Conservation (phyloP, 35 echinoderm and acorn worm genomes). For the Acanthaster planci region DNA sequence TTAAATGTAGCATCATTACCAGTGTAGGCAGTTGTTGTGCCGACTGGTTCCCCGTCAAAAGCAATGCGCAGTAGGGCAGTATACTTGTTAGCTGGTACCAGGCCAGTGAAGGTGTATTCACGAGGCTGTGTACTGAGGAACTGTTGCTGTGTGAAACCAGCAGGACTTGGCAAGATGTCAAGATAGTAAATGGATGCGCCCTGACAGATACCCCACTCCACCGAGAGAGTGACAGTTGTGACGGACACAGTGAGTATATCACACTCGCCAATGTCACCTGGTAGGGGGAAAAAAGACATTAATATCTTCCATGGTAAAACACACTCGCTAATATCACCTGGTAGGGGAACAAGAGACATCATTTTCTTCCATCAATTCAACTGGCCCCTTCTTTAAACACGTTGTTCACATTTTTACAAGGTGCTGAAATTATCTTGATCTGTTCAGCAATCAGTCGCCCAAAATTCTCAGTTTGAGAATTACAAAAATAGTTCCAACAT, state of each 20-base stretch:
- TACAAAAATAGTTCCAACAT: no score
- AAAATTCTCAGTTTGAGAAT: no score
- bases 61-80: conserved; percentile 17
- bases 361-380: no score
- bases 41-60: background rate
- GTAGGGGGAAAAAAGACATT: background rate
- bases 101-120: background rate
- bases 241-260: conserved; percentile 22
- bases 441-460: no score
- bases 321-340: conserved; percentile 32
- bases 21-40: conserved; percentile 39
- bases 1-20: conserved; percentile 7
- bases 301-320: background rate
- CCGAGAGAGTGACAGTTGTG: background rate
- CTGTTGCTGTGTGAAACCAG: background rate
- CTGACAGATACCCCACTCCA: conserved; percentile 54
- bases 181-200: conserved; percentile 18
- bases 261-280: conserved; percentile 33
- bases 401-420: no score
- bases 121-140: background rate
- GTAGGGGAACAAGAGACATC: background rate
- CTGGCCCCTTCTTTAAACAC: no score
- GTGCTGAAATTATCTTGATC: no score
- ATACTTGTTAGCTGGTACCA: conserved; percentile 30
- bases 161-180: conserved; percentile 15